Percentiles rank a stretch among this genome's conserved stretches.
Conservation (phyloP, 2,888 invertebrate genomes). For the Hyles lineata region DNA sequence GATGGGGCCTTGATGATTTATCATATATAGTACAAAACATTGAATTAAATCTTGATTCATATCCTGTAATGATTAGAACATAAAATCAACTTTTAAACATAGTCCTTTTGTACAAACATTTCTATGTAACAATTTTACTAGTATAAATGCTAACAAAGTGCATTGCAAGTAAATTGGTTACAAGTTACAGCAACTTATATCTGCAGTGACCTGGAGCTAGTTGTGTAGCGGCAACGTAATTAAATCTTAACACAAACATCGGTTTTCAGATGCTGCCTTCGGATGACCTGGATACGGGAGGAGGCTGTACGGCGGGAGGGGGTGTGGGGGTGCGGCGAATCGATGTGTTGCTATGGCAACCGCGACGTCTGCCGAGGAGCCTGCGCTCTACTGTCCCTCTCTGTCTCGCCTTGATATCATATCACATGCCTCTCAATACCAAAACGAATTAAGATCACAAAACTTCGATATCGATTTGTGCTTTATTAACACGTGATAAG, state of each 20-base stretch:
- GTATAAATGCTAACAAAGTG: too few relatives aligned
- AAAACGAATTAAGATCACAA: conserved; percentile 46
- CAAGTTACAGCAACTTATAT: background rate
- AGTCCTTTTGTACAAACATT: too few relatives aligned
- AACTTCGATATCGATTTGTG: conserved; percentile 9
- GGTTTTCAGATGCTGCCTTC: conserved; percentile 58
- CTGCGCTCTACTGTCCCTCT: conserved; percentile 84
- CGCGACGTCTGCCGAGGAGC: conserved; percentile 84
- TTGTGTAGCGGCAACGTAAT: conserved; percentile 40
- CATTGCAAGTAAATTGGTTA: background rate
- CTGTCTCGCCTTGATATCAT: conserved; percentile 85
- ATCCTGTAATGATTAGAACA: too few relatives aligned
- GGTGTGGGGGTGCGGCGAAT: conserved; percentile 69
- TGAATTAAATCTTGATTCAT: too few relatives aligned
- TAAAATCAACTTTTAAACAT: too few relatives aligned
- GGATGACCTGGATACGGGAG: conserved; percentile 80
- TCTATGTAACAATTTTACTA: too few relatives aligned
- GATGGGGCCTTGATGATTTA: too few relatives aligned
- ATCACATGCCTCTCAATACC: conserved; percentile 65
- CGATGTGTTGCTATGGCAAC: conserved; percentile 82
- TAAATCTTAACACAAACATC: conserved; percentile 50
- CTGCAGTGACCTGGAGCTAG: conserved; percentile 1
- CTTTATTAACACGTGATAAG: background rate
- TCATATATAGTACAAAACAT: too few relatives aligned
- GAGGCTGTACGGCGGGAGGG: conserved; percentile 65